Evolutionary conservation across 2,797 vertebrate species (phyloP), one percentile per base, ranked within the genome.

Genomic region (Valencia hispanica): DNA sequence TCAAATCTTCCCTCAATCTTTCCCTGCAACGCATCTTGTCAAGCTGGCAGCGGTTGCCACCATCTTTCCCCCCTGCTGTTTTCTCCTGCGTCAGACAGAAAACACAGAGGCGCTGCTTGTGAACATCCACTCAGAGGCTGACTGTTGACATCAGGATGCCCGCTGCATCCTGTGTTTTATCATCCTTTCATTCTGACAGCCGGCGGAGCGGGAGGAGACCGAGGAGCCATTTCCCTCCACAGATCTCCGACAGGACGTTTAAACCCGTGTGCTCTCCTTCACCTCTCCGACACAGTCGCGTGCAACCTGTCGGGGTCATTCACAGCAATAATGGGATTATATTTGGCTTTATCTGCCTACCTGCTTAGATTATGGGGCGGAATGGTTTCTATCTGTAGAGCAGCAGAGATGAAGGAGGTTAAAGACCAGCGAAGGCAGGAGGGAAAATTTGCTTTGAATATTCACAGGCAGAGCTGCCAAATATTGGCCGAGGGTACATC

Each of bases 181-280:
- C 83, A 69, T 81, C 81, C 74, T 77, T 79, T 78, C 27, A 73
- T 70, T 72, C 63, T 7, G 73, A 59, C 77, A 74, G 80, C 76
- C 70, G 70, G 53, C n/a, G 80, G 81, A 78, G 75, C 45, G n/a
- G 70, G 75, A 59, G 80, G 69, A 32, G 45, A 74, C 75, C 1
- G 9, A 59, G 71, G 78, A 75, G 70, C 70, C 57, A 53, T 83
- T 87, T 72, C 78, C 85, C 79, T 77, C 70, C 43, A 91, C 75
- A 91, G 73, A 91, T 91, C 87, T 88, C 50, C 85, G 70, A 61
- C 70, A 20, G 76, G 78, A 82, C 5, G 25, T 77, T 70, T 78
- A 78, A 84, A 80, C 72, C 72, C 75, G 80, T 65, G 76, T 70
- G 73, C 27, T 79, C 43, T 25, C 41, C 7, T 73, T 73, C 81